Base-by-base conservation (phyloP, 2,113 vertebrate genomes). In the Eurypyga helias region DNA sequence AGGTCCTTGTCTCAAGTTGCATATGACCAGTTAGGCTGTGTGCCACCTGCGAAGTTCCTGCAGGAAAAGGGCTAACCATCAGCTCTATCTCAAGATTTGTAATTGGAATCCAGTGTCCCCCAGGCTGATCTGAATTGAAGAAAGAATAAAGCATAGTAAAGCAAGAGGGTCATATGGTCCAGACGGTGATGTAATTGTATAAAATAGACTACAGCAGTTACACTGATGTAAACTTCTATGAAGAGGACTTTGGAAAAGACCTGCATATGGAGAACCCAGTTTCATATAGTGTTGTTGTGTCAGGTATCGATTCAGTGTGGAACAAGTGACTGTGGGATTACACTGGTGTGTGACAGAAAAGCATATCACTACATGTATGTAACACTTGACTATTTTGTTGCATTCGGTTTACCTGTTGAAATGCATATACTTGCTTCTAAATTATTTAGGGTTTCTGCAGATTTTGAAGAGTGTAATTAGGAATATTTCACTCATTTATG, bases 121-220 rank as follows among this genome's bases (percentile, higher is more conserved):
- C 23, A 31, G 29, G 36, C n/a, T 45, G 18, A 48, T 70, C 15
- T 64, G 70, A 21, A 41, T 26, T 58, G 33, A 17, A 46, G 31
- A 69, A 52, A 28, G 20, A 70, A 11, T 45, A 69, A 55, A 51
- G 9, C 6, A 3, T 25, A 52, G 26, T 23, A 65, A 71, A 38
- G 14, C 25, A 41, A 64, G 8, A 57, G 23, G 23, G 23, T 19
- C 3, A 6, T 28, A n/a, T 13, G 25, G 6, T 67, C 34, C 1
- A 1, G 14, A 69, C 18, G 0, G 0, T 43, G 25, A 62, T n/a
- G 54, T 62, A n/a, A 36, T 16, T 51, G 9, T 62, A 9, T 58
- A 18, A 65, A 64, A 55, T 36, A 25, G 11, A 7, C 12, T 13
- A 25, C 36, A 33, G 69, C 17, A 36, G 29, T 65, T 82, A 60